Base-by-base conservation (phyloP, 23 tunicate genomes). In the Trididemnum clinides region DNA sequence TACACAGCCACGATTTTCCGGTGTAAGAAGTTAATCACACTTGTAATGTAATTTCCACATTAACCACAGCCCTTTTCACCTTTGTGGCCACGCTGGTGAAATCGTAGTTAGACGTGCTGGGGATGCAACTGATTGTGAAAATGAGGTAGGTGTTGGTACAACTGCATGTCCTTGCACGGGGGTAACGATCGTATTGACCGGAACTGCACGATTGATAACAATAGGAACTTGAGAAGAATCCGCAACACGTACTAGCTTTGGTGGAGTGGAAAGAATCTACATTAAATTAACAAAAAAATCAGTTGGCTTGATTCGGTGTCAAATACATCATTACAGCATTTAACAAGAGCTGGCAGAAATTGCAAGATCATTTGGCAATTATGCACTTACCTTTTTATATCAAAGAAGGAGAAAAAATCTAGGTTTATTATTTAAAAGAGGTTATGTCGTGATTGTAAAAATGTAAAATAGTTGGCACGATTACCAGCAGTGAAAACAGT, bases 81-180 rank as follows among this genome's bases (percentile, higher is more conserved):
- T 87, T 33, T 72, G 87, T 3, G 77, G 21, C 92, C 92, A 88
- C 0, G 87, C 57, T 57, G 83, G 92, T 5, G 92, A 82, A 54
- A 88, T 88, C n/a, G 92, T 88, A 27, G 92, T 44, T 33, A 82
- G 44, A 30, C 63, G 77, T 23, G 54, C 85, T 1, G 92, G 92
- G 7, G 91, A 80, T 0, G 84, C 57, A 1, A 66, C 30, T 38
- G 34, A 72, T n/a, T 50, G 86, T 6, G 64, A 25, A 62, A 33
- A 33, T 20, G 80, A 57, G 25, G 81, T 51, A 51, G 27, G 28
- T 3, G 36, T 6, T 4, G 51, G 31, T 26, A 3, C 28, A 23
- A 26, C 36, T 27, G 66, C 15, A 15, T 22, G 28, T 50, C 15
- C 15, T 5, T 5, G 66, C 2, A 2, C 18, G 3, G 66, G 21